Evolutionary conservation across 64 coral and sea anemone genomes (phyloP), one percentile per base, ranked within the genome.

Genomic region (Pocillopora damicornis): DNA sequence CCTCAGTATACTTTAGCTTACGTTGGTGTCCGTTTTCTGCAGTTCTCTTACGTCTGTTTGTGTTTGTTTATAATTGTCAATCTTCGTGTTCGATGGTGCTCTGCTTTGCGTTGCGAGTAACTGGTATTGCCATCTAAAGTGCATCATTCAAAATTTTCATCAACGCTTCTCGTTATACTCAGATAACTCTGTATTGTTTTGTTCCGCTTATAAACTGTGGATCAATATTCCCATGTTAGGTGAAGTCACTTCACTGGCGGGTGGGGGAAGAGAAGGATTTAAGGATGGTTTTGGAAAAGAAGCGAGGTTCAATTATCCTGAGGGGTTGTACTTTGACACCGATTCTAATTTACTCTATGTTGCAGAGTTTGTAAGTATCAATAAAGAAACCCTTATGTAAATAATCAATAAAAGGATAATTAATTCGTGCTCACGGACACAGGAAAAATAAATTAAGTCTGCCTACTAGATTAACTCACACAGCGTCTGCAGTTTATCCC

Each of bases 241-340:
- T 93, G 60, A 60, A 35, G 25, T 90, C 94, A 58, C 58, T 96
- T 25, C 94, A 63, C 58, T 96, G 18, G 94, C 94, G 13, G 94
- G 94, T 42, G 87, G 69, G 82, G 87, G 82, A 58, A 65, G 87
- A 78, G 61, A 96, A 77, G 94, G 94, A 58, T 92, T 96, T 56
- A 86, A 92, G 57, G 91, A 96, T 37, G 94, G 94, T 15, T 17
- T n/a, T 2, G 94, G 90, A 63, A 58, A 36, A 87, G 59, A 71
- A 22, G 94, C 94, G 26, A 79, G 90, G 61, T 96, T 96, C 35
- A 96, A 96, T 63, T 96, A 96, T 74, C 94, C 94, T 15, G 94
- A 96, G 60, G 94, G 94, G 87, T 60, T 96, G 5, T 87, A 81
- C 15, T 96, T 91, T 78, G 94, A 96, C 81, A 73, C 82, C 2